Percentiles rank a stretch among this genome's conserved stretches.
Evolutionary conservation across 1,140 invertebrate genomes (phyloP).

Genomic region (Kradibia gibbosae): DNA sequence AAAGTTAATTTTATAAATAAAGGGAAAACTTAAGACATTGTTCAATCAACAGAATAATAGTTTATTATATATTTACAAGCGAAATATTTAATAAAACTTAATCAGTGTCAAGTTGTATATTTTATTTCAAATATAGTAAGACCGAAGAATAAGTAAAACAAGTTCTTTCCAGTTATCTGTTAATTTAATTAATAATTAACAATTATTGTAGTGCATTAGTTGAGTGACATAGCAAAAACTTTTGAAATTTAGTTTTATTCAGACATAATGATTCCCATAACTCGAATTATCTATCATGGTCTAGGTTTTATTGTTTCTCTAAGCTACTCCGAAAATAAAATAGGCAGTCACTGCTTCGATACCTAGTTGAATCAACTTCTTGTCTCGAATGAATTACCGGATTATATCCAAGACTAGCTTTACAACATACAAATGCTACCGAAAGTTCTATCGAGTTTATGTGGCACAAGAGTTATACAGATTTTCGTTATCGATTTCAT

Average conservation of each 20-base stretch:
- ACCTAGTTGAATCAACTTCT: slow-evolving; percentile 6
- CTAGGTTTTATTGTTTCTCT: not conserved
- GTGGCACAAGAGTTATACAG: not conserved
- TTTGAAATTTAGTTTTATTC: not conserved
- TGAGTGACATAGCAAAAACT: not conserved
- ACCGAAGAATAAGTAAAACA: not conserved
- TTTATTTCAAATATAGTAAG: not conserved
- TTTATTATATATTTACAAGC: not conserved
- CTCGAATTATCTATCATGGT: not conserved
- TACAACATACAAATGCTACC: not conserved
- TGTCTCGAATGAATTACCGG: not conserved
- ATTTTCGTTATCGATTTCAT: not conserved
- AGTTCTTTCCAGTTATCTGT: not conserved
- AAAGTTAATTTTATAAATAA: not conserved
- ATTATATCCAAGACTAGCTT: not conserved
- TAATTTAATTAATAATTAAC: not conserved
- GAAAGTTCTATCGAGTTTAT: not conserved
- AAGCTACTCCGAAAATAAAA: not conserved
- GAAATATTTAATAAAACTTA: not conserved
- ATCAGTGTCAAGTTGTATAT: not conserved
- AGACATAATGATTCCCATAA: not conserved
- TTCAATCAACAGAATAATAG: not conserved
- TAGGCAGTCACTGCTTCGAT: not conserved
- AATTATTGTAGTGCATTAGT: not conserved
- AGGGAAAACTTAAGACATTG: not conserved